These are phyloP conservation scores for Pavo muticus DNA, from an alignment of 2,113 vertebrate species.

Conservation along the genomic window DNA sequence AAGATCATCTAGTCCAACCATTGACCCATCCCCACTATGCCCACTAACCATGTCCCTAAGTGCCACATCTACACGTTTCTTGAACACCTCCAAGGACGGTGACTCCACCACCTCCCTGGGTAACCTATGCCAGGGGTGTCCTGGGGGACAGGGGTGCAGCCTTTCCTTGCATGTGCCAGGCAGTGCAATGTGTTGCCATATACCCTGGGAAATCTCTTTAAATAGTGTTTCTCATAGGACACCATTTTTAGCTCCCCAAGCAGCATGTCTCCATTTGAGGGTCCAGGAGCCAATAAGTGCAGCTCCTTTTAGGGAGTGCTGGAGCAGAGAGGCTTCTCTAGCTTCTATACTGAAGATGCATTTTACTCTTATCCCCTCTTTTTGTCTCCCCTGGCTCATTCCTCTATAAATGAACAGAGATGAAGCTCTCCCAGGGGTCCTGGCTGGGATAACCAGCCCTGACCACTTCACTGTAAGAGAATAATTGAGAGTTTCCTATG, in stretches of 20 bases:
- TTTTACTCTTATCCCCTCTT: neutral
- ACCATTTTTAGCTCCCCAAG: neutral
- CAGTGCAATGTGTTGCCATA: accelerated
- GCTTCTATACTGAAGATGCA: neutral
- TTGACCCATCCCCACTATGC: too few relatives aligned
- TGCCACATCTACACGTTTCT: too few relatives aligned
- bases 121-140: neutral
- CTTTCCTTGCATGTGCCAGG: neutral
- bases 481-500: constrained; percentile 25
- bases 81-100: too few relatives aligned
- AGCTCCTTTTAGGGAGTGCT: neutral
- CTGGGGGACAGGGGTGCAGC: neutral
- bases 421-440: neutral
- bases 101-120: too few relatives aligned
- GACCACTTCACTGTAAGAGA: constrained; percentile 18
- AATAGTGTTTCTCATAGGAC: neutral
- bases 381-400: neutral
- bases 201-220: neutral
- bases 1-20: too few relatives aligned
- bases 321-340: neutral
- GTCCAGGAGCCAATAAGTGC: neutral
- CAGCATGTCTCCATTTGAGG: neutral
- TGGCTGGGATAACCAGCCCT: neutral
- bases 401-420: neutral
- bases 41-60: too few relatives aligned